Base-by-base conservation (phyloP, 2,797 vertebrate species). In the Merluccius polli region DNA sequence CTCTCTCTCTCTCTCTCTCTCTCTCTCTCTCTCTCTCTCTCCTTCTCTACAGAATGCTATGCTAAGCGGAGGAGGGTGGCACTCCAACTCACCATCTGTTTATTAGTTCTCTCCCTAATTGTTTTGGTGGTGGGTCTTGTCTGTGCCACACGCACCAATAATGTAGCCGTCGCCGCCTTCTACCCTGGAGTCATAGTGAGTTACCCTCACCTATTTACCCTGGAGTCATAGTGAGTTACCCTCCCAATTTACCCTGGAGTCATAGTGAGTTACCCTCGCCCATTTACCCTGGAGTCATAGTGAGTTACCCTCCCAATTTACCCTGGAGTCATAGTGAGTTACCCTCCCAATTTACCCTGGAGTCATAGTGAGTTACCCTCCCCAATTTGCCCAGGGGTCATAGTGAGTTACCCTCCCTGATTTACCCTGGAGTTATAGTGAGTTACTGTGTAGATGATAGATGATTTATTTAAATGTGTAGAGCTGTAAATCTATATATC, bases 101-200 rank as follows among this genome's bases (percentile, higher is more conserved):
- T 99, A 76, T 93, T 98, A 79, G 81, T 85, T 15, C 92, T 96
- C 82, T 94, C 96, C 16, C 10, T 93, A 78, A 88, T 97, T 86
- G 95, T 97, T 70, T 87, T 99, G 86, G 91, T 93, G 21, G 80
- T 98, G 41, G 97, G 97, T 12, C 93, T 99, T 70, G 79, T 95
- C 38, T 95, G 96, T 2, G 95, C 95, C 77, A 98, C 97, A 1
- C 95, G 95, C 80, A 97, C 97, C 0, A 94, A 95, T 84, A 99
- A 97, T 0, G 95, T 99, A 77, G 90, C 94, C 0, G 96, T 97
- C 3, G 95, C 96, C 36, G 97, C 97, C 75, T 97, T 96, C 90
- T 98, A 98, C 83, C 93, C 97, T 0, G 98, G 97, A 73, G 96
- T 98, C 29, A 94, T 95, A 1, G 97, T 99, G 92, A 97, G 97